phyloP scores from a whole-genome alignment of 2,113 vertebrate species.

The Leucoraja erinaceus region DNA sequence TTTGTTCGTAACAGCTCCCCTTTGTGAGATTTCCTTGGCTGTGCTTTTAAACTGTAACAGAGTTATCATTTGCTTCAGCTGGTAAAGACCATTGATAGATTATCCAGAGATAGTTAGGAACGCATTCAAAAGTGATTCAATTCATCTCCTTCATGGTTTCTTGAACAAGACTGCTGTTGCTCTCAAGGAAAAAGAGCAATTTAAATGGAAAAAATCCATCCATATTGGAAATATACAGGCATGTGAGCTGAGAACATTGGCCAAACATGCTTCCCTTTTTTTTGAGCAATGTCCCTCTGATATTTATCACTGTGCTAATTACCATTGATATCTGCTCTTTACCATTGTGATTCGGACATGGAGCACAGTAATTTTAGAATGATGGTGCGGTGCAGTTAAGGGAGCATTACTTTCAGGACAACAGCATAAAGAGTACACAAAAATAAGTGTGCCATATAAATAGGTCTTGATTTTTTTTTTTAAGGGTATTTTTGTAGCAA shows the following conservation, averaged over 20 bases:
- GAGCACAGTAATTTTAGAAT: neutral
- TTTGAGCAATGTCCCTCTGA: neutral
- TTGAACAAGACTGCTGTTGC: neutral
- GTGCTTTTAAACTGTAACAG: neutral
- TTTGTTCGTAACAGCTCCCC: neutral
- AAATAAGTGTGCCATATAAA: neutral
- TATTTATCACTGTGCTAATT: too few species aligned
- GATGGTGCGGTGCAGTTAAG: neutral
- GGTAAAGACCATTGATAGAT: neutral
- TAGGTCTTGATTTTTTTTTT: neutral
- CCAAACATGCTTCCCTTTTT: neutral
- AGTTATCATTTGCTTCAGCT: neutral
- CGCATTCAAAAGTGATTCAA: neutral
- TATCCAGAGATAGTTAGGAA: neutral
- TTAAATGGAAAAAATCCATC: too few species aligned
- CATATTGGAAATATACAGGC: neutral
- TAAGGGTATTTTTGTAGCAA: neutral
- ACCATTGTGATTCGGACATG: neutral
- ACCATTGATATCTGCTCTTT: neutral
- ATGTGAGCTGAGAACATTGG: neutral
- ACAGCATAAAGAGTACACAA: neutral
- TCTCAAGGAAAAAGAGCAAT: too few species aligned
- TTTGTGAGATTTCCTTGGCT: neutral
- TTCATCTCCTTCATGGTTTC: neutral
- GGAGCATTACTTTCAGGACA: neutral